Evolutionary conservation across 2,113 vertebrate genomes (phyloP).

Genomic region (Hiodon alosoides): DNA sequence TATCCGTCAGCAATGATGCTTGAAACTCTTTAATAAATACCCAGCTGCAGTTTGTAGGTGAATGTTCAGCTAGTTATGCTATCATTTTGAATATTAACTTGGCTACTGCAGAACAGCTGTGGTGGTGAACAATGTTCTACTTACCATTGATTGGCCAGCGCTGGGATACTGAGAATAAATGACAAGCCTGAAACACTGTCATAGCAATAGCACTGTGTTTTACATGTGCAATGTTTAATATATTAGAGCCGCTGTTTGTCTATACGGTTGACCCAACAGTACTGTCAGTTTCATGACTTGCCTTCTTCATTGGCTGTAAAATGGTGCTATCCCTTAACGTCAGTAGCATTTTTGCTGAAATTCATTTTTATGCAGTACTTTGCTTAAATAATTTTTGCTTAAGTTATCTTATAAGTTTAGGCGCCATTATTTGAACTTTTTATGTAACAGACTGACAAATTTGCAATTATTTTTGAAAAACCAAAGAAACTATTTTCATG

Average conservation of each 20-base stretch:
- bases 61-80: too few relatives aligned
- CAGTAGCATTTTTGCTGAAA: too few relatives aligned
- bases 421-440: slow-evolving; percentile 26
- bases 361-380: neutral
- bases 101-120: too few relatives aligned
- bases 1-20: too few relatives aligned
- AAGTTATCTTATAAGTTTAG: slow-evolving; percentile 1
- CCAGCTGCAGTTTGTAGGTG: too few relatives aligned
- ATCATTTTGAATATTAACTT: too few relatives aligned
- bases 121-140: too few relatives aligned
- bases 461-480: slow-evolving; percentile 39
- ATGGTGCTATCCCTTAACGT: too few relatives aligned
- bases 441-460: slow-evolving; percentile 38
- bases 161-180: too few relatives aligned
- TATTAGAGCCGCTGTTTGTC: slow-evolving; percentile 20
- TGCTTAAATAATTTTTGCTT: slow-evolving; percentile 27
- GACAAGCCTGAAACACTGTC: too few relatives aligned
- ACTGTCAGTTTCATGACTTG: neutral
- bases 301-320: neutral
- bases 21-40: too few relatives aligned
- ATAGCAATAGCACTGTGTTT: slow-evolving; percentile 13
- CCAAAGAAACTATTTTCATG: slow-evolving; percentile 31
- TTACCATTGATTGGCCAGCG: too few relatives aligned
- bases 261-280: neutral
- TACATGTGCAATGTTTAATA: slow-evolving; percentile 37